Conservation (phyloP, 2,888 invertebrate species). For the Helleia helle region DNA sequence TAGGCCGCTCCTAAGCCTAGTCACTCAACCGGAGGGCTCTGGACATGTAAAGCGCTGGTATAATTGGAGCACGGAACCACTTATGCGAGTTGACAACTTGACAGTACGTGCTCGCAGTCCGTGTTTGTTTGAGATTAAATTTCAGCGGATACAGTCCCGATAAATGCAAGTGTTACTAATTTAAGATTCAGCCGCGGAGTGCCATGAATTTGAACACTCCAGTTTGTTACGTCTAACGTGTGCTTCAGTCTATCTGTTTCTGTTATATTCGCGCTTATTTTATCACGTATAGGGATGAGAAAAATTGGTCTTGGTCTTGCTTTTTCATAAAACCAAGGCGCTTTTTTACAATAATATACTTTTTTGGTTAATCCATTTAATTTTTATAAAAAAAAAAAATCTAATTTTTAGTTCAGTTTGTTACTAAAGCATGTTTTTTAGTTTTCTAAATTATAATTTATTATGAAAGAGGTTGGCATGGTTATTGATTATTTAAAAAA, state of each 20-base stretch:
- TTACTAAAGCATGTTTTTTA: too few relatives aligned
- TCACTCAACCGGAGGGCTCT: not conserved
- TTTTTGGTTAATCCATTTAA: too few relatives aligned
- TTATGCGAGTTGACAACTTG: conserved; percentile 23
- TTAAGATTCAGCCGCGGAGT: conserved; percentile 2
- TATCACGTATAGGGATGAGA: too few relatives aligned
- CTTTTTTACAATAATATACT: too few relatives aligned
- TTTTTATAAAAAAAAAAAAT: too few relatives aligned
- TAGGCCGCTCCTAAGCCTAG: not conserved
- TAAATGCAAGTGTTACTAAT: conserved; percentile 13
- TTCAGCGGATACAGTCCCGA: conserved; percentile 13
- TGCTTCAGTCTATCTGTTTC: not conserved
- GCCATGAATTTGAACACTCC: conserved; percentile 1
- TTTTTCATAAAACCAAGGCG: too few relatives aligned
- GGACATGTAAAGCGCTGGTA: conserved; percentile 14
- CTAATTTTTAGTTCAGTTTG: too few relatives aligned
- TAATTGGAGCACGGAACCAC: conserved; percentile 24
- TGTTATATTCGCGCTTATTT: not conserved
- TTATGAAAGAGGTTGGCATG: too few relatives aligned
- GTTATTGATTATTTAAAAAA: too few relatives aligned
- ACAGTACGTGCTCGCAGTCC: conserved; percentile 15
- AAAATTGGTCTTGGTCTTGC: too few relatives aligned
- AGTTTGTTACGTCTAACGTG: not conserved
- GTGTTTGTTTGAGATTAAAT: conserved; percentile 20
- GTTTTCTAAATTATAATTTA: too few relatives aligned